phyloP scores from a whole-genome alignment of 2,797 vertebrate species.

The Pithecia hirsuta region DNA sequence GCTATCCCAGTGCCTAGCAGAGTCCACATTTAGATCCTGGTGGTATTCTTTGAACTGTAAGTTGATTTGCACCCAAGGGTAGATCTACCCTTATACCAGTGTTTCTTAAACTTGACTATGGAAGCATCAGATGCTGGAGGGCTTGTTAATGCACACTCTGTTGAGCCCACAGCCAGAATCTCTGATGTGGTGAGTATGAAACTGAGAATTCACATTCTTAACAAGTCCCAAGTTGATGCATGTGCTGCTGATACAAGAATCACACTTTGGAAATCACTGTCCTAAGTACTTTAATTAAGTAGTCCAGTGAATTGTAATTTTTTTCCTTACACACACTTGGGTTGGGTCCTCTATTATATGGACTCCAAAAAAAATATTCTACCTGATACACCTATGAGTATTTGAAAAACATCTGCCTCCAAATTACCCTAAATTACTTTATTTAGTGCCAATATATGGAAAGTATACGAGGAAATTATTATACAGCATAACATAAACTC shows the following conservation, averaged over 20 bases:
- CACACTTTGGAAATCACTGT: neutral
- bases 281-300: slow-evolving; percentile 2
- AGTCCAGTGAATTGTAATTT: neutral
- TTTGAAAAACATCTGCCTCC: neutral
- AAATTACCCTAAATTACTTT: neutral
- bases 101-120: neutral
- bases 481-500: neutral
- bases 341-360: neutral
- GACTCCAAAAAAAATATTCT: neutral
- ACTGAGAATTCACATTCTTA: neutral
- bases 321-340: neutral
- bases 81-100: neutral
- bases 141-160: neutral
- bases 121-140: neutral
- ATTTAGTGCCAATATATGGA: neutral
- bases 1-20: neutral
- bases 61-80: neutral
- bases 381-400: neutral
- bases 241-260: neutral
- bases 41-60: neutral
- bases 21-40: neutral
- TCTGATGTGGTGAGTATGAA: neutral
- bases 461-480: neutral
- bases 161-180: neutral
- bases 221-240: neutral